Evolutionary conservation across 1,140 invertebrate species (phyloP), one percentile per base, ranked within the genome.

Genomic region (Battus philenor): DNA sequence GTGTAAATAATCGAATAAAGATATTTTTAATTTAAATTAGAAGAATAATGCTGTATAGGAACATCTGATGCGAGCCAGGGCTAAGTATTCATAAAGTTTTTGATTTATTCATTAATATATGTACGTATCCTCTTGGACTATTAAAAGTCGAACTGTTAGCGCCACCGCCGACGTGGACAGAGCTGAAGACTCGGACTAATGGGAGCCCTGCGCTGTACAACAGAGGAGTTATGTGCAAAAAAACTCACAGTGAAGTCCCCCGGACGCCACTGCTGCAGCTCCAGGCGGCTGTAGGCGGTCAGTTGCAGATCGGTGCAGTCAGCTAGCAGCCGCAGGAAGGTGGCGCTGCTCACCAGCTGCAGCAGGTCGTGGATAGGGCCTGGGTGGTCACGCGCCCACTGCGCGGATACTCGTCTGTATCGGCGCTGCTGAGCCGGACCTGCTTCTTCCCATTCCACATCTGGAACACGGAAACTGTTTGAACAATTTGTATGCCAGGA

Each of bases 181-280:
- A n/a, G n/a, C n/a, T n/a, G n/a, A n/a, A n/a, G n/a, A n/a, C n/a
- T n/a, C n/a, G n/a, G n/a, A n/a, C n/a, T n/a, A n/a, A n/a, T n/a
- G n/a, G n/a, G n/a, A n/a, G n/a, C n/a, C n/a, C n/a, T n/a, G n/a
- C n/a, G n/a, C n/a, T n/a, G n/a, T n/a, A n/a, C n/a, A n/a, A n/a
- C n/a, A n/a, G n/a, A n/a, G n/a, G n/a, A n/a, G n/a, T n/a, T 4
- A 22, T 22, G 20, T 7, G 20, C 3, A 43, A 10, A 41, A 29
- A n/a, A 13, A 33, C 4, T n/a, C 16, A 39, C 76, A 0, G 89
- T 90, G 53, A 92, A 93, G 64, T 87, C 88, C 3, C 90, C 92
- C 12, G 87, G 74, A 0, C 79, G 79, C 91, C 91, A 93, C 51
- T 89, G 88, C 68, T 93, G 91, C 31, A 93, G 62, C 68, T 93